phyloP scores from a whole-genome alignment of 2,113 vertebrate species.

The Otus sunia region DNA sequence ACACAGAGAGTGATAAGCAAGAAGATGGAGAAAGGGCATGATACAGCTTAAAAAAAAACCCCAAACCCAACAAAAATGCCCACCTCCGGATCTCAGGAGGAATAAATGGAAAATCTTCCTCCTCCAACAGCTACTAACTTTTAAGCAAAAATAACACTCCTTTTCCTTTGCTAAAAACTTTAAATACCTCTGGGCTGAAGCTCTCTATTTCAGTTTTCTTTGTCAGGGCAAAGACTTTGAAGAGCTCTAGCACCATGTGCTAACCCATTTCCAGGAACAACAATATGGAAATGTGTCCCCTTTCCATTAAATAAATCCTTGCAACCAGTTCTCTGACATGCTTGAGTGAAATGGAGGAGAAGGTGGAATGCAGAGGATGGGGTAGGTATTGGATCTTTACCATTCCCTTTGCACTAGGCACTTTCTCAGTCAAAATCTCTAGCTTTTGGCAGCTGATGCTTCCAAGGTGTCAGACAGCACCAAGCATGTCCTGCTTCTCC shows the following conservation, averaged over 20 bases:
- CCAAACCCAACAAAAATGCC: background rate
- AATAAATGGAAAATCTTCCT: background rate
- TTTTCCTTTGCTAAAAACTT: background rate
- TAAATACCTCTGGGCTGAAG: background rate
- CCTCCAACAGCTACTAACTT: background rate
- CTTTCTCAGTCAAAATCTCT: background rate
- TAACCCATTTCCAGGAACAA: background rate
- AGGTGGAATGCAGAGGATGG: background rate
- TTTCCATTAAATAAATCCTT: background rate
- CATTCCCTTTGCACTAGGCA: background rate
- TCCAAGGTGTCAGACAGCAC: background rate
- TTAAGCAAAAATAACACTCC: background rate
- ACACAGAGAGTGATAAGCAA: background rate
- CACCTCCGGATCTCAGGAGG: background rate
- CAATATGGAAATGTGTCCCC: background rate
- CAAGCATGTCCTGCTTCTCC: background rate
- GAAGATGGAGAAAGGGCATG: background rate
- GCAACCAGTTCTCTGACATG: background rate
- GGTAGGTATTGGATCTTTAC: background rate
- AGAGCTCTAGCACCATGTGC: background rate
- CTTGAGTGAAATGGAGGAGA: background rate
- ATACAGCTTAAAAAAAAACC: background rate
- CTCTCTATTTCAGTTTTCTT: background rate
- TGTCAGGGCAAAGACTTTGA: background rate
- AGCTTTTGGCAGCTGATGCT: background rate